A percentile compares a stretch with the other conserved stretches of the same genome.
Conservation (phyloP, 2,113 vertebrate genomes). For the Cairina moschata region DNA sequence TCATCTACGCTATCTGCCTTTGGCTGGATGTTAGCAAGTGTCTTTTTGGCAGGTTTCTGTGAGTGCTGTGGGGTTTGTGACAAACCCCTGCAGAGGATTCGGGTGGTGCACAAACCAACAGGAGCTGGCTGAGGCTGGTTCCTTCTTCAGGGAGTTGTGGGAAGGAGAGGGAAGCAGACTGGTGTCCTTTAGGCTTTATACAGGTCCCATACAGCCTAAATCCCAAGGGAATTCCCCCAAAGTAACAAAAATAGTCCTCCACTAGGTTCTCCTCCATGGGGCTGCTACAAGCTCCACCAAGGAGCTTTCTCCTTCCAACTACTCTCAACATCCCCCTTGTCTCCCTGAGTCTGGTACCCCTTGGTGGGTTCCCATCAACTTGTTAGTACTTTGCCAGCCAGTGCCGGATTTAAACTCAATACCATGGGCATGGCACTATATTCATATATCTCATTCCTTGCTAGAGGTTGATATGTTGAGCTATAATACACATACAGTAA, state of each 20-base stretch:
- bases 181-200: not conserved
- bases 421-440: not conserved
- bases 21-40: not conserved
- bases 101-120: not conserved
- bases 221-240: not conserved
- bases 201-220: not conserved
- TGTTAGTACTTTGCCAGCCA: not conserved
- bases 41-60: not conserved
- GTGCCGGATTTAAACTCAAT: not conserved
- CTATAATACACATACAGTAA: not conserved
- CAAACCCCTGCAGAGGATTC: not conserved
- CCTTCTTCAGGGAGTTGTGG: not conserved
- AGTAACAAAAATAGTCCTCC: not conserved
- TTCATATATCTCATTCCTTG: not conserved
- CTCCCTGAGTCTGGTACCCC: not conserved
- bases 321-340: not conserved
- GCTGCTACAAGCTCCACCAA: not conserved
- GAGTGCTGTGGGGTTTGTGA: not conserved
- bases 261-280: not conserved
- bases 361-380: not conserved
- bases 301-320: not conserved
- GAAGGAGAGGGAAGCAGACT: not conserved
- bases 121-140: not conserved
- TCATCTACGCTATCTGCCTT: not conserved
- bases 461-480: not conserved